These are phyloP conservation scores for Smutsia gigantea DNA, from an alignment of 2,797 vertebrate species.

Conservation along the genomic window DNA sequence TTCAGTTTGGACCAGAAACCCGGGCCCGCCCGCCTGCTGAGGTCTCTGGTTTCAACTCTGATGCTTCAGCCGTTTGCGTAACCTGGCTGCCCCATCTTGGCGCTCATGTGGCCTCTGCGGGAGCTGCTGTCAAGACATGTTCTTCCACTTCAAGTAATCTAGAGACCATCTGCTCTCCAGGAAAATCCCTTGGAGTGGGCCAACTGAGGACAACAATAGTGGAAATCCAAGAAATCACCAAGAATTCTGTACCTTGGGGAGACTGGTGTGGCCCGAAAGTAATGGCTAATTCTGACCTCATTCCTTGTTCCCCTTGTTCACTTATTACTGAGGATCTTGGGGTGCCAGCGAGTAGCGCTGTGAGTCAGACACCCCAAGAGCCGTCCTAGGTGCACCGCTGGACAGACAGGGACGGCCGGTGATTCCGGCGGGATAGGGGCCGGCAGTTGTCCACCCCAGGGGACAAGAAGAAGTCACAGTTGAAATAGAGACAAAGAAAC, in stretches of 20 bases:
- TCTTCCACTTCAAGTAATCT: not conserved
- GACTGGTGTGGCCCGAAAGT: not conserved
- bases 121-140: no score
- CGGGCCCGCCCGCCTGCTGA: rapidly evolving
- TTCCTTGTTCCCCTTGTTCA: not conserved
- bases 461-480: not conserved
- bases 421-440: not conserved
- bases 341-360: not conserved
- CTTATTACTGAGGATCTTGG: rapidly evolving
- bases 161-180: not conserved
- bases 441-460: no score
- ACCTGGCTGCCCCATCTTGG: rapidly evolving
- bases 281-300: not conserved
- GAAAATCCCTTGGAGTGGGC: not conserved
- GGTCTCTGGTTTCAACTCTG: not conserved
- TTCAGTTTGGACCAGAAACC: not conserved
- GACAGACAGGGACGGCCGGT: not conserved
- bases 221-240: not conserved
- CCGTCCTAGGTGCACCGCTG: not conserved
- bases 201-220: not conserved
- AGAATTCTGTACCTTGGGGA: not conserved
- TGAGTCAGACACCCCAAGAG: rapidly evolving
- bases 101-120: not conserved
- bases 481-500: not conserved
- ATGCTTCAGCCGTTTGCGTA: not conserved